phyloP scores from a whole-genome alignment of 1,140 invertebrate genomes.

The Meteorus sp. region DNA sequence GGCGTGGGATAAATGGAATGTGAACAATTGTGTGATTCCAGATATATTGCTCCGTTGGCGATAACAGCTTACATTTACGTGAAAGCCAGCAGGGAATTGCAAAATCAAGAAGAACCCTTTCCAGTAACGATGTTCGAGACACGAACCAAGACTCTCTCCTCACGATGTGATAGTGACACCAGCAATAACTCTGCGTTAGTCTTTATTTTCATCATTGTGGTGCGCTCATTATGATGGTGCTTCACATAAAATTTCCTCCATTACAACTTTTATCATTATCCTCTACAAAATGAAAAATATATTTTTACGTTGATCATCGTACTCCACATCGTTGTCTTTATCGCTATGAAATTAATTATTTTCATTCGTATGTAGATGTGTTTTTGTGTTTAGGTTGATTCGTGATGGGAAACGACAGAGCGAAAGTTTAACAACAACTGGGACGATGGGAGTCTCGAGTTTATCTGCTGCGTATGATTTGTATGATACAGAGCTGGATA shows the following conservation, averaged over 20 bases:
- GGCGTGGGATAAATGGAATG: background rate
- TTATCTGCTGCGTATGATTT: slow-evolving; percentile 48
- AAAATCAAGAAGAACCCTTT: slow-evolving; percentile 59
- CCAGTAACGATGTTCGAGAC: slow-evolving; percentile 61
- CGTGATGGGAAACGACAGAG: slow-evolving; percentile 19
- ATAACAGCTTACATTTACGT: slow-evolving; percentile 67
- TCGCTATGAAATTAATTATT: too few relatives aligned
- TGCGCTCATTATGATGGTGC: too few relatives aligned
- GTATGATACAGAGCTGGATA: slow-evolving; percentile 66
- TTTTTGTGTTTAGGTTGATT: slow-evolving; percentile 22
- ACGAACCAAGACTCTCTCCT: slow-evolving; percentile 35
- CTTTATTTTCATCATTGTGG: background rate
- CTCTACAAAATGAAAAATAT: too few relatives aligned
- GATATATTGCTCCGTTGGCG: slow-evolving; percentile 68
- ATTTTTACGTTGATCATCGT: too few relatives aligned
- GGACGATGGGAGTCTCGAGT: slow-evolving; percentile 27
- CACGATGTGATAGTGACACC: slow-evolving; percentile 28
- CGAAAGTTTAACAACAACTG: slow-evolving; percentile 19
- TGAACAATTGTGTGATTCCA: slow-evolving; percentile 1
- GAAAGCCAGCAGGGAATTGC: slow-evolving; percentile 65
- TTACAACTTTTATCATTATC: too few relatives aligned
- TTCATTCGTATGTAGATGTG: too few relatives aligned
- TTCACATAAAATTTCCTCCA: too few relatives aligned
- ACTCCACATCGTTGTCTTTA: too few relatives aligned
- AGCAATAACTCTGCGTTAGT: slow-evolving; percentile 50